Base-by-base conservation (phyloP, 2,888 invertebrate genomes). In the Eristalinus sepulchralis region DNA sequence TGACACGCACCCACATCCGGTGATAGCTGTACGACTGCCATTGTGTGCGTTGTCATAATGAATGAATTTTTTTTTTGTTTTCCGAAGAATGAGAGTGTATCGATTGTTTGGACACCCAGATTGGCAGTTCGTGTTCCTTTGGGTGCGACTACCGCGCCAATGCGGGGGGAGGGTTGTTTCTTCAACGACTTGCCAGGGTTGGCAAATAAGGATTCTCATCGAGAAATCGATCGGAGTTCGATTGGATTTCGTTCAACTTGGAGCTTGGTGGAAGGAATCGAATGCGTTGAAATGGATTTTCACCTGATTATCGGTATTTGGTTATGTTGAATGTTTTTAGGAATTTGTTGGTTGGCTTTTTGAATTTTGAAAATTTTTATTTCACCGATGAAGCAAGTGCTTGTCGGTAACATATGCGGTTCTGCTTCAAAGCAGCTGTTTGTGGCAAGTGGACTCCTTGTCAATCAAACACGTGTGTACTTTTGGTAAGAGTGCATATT, bases 61-160 rank as follows among this genome's bases (percentile, higher is more conserved):
- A 63, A 53, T 72, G 72, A 63, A 53, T 53, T 72, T 72, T 63
- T 63, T 36, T 33, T 63, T 62, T 53, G 33, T 33, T 63, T 62
- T 53, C 22, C 72, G 24, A 72, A 47, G 47, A 33, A 72, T 47
- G 47, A 17, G 5, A 31, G 33, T 72, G 62, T 72, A 63, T 72
- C 72, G 72, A 72, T 72, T 72, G 67, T 33, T 33, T 67, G 31
- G 55, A 20, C 27, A 33, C n/a, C 33, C 47, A 47, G 47, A 47
- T 47, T 17, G 47, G 47, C 47, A 47, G 9, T 55, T 66, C 17
- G 47, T 47, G 17, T 27, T 22, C 13, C 24, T 31, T 63, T 8
- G 22, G 22, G 33, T 17, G 8, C 31, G 72, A 62, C 62, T 36
- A 59, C 53, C 27, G 22, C 31, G 10, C 47, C 33, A 53, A 5